Evolutionary conservation across 2,113 vertebrate genomes (phyloP).

Genomic region (Sciurus niger): DNA sequence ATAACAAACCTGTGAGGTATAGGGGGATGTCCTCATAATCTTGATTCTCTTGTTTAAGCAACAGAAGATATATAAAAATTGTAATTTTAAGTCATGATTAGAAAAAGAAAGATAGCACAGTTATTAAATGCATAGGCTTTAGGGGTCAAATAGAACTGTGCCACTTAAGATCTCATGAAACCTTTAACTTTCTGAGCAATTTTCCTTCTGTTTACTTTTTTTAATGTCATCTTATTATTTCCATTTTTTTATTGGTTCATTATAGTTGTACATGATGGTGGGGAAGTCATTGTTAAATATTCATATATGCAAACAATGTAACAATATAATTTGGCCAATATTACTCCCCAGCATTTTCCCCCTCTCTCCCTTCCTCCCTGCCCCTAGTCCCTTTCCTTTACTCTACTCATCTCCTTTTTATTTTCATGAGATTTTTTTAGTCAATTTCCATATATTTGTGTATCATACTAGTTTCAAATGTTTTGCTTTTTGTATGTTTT

Average conservation of each 20-base stretch:
- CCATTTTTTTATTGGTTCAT: too few relatives aligned
- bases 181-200: background rate
- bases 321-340: too few relatives aligned
- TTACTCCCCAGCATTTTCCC: too few relatives aligned
- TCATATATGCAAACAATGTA: too few relatives aligned
- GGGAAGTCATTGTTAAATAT: too few relatives aligned
- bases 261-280: too few relatives aligned
- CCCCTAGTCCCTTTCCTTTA: too few relatives aligned
- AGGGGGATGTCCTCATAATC: background rate
- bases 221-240: too few relatives aligned
- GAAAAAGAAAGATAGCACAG: background rate
- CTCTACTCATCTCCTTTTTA: too few relatives aligned
- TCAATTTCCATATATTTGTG: background rate
- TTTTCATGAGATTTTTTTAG: background rate
- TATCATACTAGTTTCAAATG: background rate
- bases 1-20: background rate
- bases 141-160: background rate
- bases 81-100: background rate
- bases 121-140: background rate
- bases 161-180: background rate
- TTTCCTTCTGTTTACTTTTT: background rate
- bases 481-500: background rate
- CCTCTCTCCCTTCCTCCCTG: too few relatives aligned
- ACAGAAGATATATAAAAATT: background rate
- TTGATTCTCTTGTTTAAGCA: background rate